Conservation (phyloP, 1,140 invertebrate genomes). For the Periplaneta americana region DNA sequence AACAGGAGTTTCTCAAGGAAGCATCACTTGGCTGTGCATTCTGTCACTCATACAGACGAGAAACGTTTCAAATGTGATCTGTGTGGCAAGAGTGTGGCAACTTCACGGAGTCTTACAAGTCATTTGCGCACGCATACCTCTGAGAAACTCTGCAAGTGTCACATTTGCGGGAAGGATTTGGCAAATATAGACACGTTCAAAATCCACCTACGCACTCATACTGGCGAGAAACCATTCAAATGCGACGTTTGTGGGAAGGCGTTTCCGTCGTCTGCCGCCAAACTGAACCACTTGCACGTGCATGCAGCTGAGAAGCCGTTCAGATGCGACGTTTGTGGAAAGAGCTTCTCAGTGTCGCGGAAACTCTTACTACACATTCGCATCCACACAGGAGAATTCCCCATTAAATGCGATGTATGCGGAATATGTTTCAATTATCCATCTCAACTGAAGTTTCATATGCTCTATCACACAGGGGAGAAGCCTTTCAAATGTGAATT, state of each 20-base stretch:
- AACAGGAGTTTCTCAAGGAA: slow-evolving; percentile 40
- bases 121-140: neutral
- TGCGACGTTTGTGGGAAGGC: slow-evolving; percentile 46
- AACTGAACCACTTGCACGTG: slow-evolving; percentile 54
- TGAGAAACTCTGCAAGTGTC: slow-evolving; percentile 43
- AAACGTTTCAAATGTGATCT: slow-evolving; percentile 37
- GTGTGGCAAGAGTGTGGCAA: neutral
- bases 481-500: too few species aligned
- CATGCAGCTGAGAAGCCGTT: slow-evolving; percentile 63
- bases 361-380: slow-evolving; percentile 18
- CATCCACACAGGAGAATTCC: slow-evolving; percentile 31
- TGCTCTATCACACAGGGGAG: too few species aligned
- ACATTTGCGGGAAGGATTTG: slow-evolving; percentile 37
- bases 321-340: slow-evolving; percentile 27
- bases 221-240: slow-evolving; percentile 44
- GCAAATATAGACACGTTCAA: slow-evolving; percentile 41
- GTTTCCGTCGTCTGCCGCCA: slow-evolving; percentile 54
- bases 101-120: neutral
- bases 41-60: slow-evolving; percentile 34
- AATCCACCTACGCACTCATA: slow-evolving; percentile 52
- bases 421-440: slow-evolving; percentile 38
- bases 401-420: slow-evolving; percentile 20
- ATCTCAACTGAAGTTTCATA: slow-evolving; percentile 25
- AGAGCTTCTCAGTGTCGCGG: slow-evolving; percentile 18
- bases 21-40: slow-evolving; percentile 38